A percentile compares a stretch with the other conserved stretches of the same genome.
Evolutionary conservation across 2,797 vertebrate species (phyloP).

Genomic region (Malurus leucopterus): DNA sequence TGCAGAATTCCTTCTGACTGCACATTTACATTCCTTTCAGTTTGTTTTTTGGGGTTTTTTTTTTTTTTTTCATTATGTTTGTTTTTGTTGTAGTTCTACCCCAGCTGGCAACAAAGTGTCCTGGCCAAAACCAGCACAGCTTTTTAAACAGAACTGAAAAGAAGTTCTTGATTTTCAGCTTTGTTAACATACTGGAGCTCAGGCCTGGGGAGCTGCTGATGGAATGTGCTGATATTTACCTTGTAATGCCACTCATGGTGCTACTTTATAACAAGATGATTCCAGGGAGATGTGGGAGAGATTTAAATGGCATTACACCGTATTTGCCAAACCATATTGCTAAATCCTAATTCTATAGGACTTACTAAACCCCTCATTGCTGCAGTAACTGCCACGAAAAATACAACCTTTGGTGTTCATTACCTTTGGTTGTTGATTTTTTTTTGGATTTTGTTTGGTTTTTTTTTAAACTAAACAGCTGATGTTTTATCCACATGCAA

Average conservation of each 20-base stretch:
- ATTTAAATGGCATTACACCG: not conserved
- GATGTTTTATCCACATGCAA: not conserved
- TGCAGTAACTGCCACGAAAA: not conserved
- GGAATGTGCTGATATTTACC: not conserved
- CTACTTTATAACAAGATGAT: not conserved
- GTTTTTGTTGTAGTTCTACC: not conserved
- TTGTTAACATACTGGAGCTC: not conserved
- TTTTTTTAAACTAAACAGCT: not conserved
- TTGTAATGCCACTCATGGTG: not conserved
- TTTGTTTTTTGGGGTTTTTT: not conserved
- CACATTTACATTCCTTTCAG: not conserved
- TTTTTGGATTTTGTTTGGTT: fast-evolving
- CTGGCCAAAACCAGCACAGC: not conserved
- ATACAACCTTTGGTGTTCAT: not conserved
- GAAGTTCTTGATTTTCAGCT: not conserved
- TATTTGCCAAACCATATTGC: not conserved
- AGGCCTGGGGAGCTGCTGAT: not conserved
- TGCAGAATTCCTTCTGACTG: not conserved
- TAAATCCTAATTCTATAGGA: not conserved
- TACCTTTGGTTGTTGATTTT: not conserved
- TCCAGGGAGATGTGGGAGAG: not conserved
- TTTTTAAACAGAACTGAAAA: not conserved
- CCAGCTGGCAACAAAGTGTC: not conserved
- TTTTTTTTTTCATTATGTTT: not conserved
- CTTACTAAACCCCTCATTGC: not conserved